Evolutionary conservation across 1,140 invertebrate genomes (phyloP).

Genomic region (Bradysia coprophila): DNA sequence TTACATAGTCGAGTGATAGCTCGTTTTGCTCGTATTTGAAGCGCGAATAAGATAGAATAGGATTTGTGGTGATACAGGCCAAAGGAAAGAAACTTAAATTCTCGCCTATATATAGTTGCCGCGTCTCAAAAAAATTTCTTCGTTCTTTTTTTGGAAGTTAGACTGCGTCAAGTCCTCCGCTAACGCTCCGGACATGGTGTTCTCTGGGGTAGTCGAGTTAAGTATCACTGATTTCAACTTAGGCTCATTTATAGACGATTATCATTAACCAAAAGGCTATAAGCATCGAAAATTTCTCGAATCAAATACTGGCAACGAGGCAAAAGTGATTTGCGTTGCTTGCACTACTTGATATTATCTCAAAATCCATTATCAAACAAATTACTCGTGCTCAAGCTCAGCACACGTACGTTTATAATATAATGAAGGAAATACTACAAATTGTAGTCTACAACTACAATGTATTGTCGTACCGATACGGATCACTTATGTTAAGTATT

Average conservation of each 20-base stretch:
- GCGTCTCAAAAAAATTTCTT: too few species aligned
- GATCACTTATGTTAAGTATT: not conserved
- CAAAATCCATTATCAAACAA: not conserved
- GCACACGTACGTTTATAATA: not conserved
- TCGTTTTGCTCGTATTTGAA: too few species aligned
- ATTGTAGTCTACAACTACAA: not conserved
- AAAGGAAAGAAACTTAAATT: too few species aligned
- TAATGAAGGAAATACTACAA: not conserved
- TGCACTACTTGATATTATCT: not conserved
- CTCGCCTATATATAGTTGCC: too few species aligned
- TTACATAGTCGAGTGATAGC: too few species aligned
- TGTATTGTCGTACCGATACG: not conserved
- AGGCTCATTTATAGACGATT: not conserved
- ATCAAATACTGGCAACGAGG: not conserved
- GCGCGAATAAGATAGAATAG: too few species aligned
- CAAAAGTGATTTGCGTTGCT: not conserved
- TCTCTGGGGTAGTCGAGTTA: not conserved
- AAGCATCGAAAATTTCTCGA: not conserved
- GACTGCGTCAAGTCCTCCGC: too few species aligned
- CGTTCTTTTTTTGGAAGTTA: too few species aligned
- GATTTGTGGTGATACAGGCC: too few species aligned
- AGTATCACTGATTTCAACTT: not conserved
- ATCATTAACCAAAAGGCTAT: not conserved
- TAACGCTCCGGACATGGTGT: too few species aligned
- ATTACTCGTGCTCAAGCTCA: not conserved